phyloP scores from a whole-genome alignment of 2,888 invertebrate species.

The Lasioglossum lativentre region DNA sequence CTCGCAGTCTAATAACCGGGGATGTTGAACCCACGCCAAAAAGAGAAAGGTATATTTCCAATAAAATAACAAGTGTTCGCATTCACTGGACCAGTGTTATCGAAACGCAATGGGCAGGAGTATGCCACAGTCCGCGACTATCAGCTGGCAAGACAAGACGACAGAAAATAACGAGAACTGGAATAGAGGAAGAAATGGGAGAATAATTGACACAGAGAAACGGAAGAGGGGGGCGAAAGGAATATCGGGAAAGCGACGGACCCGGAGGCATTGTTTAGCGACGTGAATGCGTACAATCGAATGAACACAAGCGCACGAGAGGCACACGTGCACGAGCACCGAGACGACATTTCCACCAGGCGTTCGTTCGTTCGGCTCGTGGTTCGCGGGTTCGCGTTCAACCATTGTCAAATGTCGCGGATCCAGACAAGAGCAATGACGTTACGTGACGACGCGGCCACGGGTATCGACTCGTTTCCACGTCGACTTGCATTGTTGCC shows the following conservation, averaged over 20 bases:
- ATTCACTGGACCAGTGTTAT: background rate
- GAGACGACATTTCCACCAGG: background rate
- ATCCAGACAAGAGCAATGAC: constrained; percentile 25
- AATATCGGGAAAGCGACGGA: constrained; percentile 47
- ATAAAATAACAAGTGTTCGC: background rate
- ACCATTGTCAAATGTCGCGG: constrained; percentile 42
- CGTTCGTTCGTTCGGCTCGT: background rate
- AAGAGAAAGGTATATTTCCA: background rate
- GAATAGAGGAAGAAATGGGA: constrained; percentile 21
- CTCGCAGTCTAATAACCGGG: too few species aligned
- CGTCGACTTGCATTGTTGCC: constrained; percentile 15
- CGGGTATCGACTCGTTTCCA: constrained; percentile 17
- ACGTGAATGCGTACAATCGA: constrained; percentile 70
- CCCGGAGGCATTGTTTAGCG: constrained; percentile 67
- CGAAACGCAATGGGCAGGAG: background rate
- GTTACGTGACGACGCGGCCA: constrained; percentile 11
- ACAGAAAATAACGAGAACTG: constrained; percentile 3
- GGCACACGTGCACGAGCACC: background rate
- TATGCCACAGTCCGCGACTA: background rate
- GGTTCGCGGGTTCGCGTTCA: constrained; percentile 26
- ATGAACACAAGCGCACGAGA: constrained; percentile 30
- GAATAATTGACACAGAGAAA: constrained; percentile 45
- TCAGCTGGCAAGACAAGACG: constrained; percentile 10
- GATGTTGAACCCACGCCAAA: too few species aligned
- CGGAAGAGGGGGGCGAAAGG: background rate